A percentile compares a stretch with the other conserved stretches of the same genome.
These are phyloP conservation scores for Brachionus angularis DNA, from an alignment of 1,140 invertebrate species.

Conservation along the genomic window DNA sequence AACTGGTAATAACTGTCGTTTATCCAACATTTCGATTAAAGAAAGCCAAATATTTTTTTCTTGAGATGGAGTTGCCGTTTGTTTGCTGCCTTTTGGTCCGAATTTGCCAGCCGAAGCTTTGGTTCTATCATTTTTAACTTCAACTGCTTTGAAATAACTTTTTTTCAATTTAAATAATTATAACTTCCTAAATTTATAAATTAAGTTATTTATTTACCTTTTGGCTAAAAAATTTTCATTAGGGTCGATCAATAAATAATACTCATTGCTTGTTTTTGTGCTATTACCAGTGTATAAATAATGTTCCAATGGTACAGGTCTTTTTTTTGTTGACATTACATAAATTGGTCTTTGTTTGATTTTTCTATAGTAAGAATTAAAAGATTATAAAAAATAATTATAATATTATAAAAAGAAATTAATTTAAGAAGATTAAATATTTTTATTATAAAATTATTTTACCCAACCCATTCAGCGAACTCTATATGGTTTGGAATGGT, in stretches of 20 bases:
- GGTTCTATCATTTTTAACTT: conserved; percentile 66
- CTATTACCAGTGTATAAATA: conserved; percentile 82
- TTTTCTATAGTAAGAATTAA: conserved; percentile 8
- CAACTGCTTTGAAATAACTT: conserved; percentile 64
- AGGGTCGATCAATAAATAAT: conserved; percentile 77
- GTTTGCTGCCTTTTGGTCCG: conserved; percentile 60
- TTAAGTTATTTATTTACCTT: conserved; percentile 2
- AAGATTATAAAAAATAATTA: background rate
- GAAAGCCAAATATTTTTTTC: conserved; percentile 73
- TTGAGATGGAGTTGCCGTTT: conserved; percentile 51
- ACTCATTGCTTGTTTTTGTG: conserved; percentile 72
- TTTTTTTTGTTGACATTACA: conserved; percentile 83
- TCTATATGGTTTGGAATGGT: conserved; percentile 94
- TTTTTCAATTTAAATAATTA: background rate
- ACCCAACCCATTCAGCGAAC: conserved; percentile 95
- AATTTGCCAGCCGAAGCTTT: conserved; percentile 63
- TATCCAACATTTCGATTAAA: conserved; percentile 70
- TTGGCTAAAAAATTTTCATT: conserved; percentile 50
- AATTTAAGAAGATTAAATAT: background rate
- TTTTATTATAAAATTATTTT: conserved; percentile 47
- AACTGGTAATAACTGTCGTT: conserved; percentile 77
- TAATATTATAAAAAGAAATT: background rate
- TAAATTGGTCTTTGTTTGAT: conserved; percentile 66
- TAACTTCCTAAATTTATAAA: background rate
- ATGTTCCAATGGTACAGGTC: conserved; percentile 91